These are phyloP conservation scores for Petroica traversi DNA, from an alignment of 2,113 vertebrate genomes.

Conservation along the genomic window DNA sequence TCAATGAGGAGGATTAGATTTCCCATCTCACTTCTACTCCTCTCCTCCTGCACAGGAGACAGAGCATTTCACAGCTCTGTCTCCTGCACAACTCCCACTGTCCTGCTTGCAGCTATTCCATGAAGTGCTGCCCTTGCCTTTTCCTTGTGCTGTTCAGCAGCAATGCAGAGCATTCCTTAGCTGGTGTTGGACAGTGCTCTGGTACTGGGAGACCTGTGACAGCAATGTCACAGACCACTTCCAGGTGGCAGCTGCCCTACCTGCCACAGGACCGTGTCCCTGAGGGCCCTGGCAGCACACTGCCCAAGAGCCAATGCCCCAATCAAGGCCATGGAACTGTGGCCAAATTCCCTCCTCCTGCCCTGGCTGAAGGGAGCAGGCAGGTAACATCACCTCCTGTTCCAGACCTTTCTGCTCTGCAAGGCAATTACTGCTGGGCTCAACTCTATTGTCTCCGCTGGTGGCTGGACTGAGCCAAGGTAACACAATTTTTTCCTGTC, in stretches of 20 bases:
- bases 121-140: neutral
- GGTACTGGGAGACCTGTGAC: fast-evolving
- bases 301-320: fast-evolving
- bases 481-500: neutral
- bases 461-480: neutral
- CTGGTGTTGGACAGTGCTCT: neutral
- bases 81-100: neutral
- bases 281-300: neutral
- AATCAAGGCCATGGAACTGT: fast-evolving
- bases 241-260: neutral
- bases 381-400: neutral
- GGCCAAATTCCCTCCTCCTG: neutral
- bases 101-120: neutral
- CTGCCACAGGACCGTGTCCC: neutral
- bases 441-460: neutral
- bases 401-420: neutral
- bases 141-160: neutral
- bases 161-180: neutral
- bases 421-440: neutral
- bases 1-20: neutral
- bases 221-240: neutral
- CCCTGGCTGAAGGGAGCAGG: neutral
- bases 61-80: neutral
- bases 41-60: neutral
- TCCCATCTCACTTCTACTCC: neutral